These are phyloP conservation scores for Falco novaeseelandiae DNA, from an alignment of 2,797 vertebrate species.

Conservation along the genomic window DNA sequence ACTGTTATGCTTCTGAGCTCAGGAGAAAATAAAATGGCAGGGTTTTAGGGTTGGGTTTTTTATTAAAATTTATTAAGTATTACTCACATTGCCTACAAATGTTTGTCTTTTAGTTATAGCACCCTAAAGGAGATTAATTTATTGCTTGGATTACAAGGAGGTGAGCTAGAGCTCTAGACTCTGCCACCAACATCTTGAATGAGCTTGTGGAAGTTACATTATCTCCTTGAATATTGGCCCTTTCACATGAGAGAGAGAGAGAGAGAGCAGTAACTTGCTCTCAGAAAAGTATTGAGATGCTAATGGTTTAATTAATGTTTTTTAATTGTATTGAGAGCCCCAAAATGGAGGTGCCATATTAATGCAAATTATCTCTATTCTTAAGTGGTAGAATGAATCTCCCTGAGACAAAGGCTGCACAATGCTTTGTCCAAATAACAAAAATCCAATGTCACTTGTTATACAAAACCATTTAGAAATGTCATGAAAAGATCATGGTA, in stretches of 20 bases:
- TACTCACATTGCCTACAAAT: neutral
- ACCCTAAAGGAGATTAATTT: neutral
- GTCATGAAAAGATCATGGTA: neutral
- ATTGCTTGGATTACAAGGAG: neutral
- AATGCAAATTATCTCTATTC: neutral
- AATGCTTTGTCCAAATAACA: neutral
- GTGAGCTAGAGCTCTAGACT: neutral
- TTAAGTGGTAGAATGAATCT: neutral
- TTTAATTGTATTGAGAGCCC: neutral
- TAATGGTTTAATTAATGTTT: neutral
- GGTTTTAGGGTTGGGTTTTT: neutral
- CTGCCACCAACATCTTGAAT: neutral
- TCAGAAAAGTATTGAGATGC: neutral
- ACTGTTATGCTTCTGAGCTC: neutral
- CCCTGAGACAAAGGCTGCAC: neutral
- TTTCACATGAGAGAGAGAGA: neutral
- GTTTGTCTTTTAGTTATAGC: neutral
- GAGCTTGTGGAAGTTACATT: neutral
- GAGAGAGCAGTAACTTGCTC: neutral
- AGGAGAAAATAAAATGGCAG: neutral
- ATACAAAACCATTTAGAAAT: neutral
- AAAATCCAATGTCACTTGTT: neutral
- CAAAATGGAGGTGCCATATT: neutral
- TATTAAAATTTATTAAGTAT: conserved; percentile 8
- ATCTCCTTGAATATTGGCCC: neutral